A percentile compares a stretch with the other conserved stretches of the same genome.
Evolutionary conservation across 2,113 vertebrate species (phyloP).

Genomic region (Oxyruncus cristatus): DNA sequence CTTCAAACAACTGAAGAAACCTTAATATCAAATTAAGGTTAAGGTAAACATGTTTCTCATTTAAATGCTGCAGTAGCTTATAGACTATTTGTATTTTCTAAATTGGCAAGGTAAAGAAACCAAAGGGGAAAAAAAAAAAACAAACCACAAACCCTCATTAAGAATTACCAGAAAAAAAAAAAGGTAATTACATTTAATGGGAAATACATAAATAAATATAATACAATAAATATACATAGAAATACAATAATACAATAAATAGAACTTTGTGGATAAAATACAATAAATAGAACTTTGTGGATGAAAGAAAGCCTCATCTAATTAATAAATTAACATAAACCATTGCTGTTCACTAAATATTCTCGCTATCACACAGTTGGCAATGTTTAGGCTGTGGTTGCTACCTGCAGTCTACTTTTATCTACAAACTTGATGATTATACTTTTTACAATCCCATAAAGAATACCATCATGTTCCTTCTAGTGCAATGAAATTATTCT

Average conservation of each 20-base stretch:
- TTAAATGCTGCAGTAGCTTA: background rate
- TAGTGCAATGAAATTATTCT: background rate
- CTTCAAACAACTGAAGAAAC: background rate
- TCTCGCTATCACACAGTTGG: background rate
- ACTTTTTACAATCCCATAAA: background rate
- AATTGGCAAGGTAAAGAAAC: background rate
- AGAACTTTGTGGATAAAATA: background rate
- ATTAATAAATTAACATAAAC: background rate
- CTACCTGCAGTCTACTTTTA: background rate
- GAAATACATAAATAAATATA: too few relatives aligned
- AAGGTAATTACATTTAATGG: background rate
- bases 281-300: background rate
- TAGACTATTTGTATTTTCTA: background rate
- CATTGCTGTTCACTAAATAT: background rate
- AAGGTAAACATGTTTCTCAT: background rate
- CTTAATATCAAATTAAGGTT: background rate
- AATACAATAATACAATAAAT: background rate
- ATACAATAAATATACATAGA: too few relatives aligned
- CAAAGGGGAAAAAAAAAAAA: background rate
- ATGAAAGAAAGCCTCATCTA: background rate
- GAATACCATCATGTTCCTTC: background rate
- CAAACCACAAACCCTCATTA: fast-evolving
- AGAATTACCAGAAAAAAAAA: background rate
- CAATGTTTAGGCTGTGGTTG: background rate
- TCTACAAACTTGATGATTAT: background rate